Base-by-base conservation (phyloP, 2,797 vertebrate species). In the Peromyscus nudipes region DNA sequence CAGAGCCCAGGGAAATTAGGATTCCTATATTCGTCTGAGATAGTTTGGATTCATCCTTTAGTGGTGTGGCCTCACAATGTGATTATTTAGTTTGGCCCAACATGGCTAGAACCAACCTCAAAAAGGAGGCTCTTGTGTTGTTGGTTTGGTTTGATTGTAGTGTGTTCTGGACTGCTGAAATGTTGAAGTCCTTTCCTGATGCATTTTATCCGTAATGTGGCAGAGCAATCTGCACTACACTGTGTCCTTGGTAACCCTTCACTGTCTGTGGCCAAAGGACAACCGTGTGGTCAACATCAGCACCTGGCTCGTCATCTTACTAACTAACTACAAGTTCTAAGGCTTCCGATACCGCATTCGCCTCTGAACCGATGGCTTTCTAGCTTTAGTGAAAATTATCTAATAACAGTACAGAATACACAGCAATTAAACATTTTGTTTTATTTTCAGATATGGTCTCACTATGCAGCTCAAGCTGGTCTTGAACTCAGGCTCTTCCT, bases 51-150 rank as follows among this genome's bases (percentile, higher is more conserved):
- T 81, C 6, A 37, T 52, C 19, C 77, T 96, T 84, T 49, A 94
- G 80, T 37, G 37, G 31, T 49, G 34, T 89, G 69, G 83, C 11
- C 43, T 79, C 81, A 12, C 69, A 91, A 85, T 57, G 49, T 12
- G 43, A 75, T 93, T 89, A 85, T 94, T 94, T 93, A 82, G 94
- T 95, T 95, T 93, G 79, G 94, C 64, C 71, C 80, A 94, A 87
- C 62, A 90, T 23, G 83, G n/a, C 69, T 81, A 21, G 85, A 96
- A 92, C 19, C 29, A 96, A 67, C 86, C 71, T 92, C 64, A 75
- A 93, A 88, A 93, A 88, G 7, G 89, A 43, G 40, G 86, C 80
- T 92, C 13, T 13, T 40, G 40, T 73, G n/a, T 73, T 73, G 69
- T 37, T 40, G 69, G n/a, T 75, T 31, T 67, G 29, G 31, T 67